Base-by-base conservation (phyloP, 2,888 invertebrate genomes). In the Sinodicranocentrus sp. region DNA sequence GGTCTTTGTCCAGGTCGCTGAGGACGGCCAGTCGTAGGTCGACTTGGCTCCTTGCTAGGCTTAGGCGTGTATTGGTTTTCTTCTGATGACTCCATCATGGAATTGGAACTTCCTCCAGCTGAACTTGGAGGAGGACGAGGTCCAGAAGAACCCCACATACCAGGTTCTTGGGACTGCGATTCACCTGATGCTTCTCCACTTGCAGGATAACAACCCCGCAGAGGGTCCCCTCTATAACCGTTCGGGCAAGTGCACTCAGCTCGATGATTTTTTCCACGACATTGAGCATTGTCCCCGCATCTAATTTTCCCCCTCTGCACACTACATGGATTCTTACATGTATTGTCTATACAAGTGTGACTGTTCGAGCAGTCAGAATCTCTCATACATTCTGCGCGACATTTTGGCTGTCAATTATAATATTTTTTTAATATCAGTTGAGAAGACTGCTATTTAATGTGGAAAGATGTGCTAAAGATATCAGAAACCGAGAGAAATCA, bases 161-260 rank as follows among this genome's bases (percentile, higher is more conserved):
- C 75, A 61, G n/a, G 1, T 43, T 75, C 75, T 15, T 75, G 75
- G 1, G 75, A 75, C 8, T 44, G 17, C 0, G 75, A 75, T 52
- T 75, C 73, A 0, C 63, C 63, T 0, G 61, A 63, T 0, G 3
- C 13, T 44, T 71, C 79, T 33, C 68, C 82, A 44, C 44, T n/a
- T 0, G 48, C 25, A 15, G 68, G 63, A 6, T 25, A 33, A n/a
- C 83, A 84, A 44, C 77, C 65, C 23, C 71, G 25, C 3, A 76
- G 43, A 6, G 82, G 78, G 43, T 71, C 67, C 8, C 83, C 85
- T n/a, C 71, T 25, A 33, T 65, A 82, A 26, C 84, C 84, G 13
- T 13, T 75, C 3, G 78, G 85, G 48, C 85, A 85, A 61, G 28
- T 68, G 54, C 85, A 85, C 28, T 79, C 78, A 3, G 85, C 48